Base-by-base conservation (phyloP, 2,113 vertebrate species). In the Motacilla tschutschensis region DNA sequence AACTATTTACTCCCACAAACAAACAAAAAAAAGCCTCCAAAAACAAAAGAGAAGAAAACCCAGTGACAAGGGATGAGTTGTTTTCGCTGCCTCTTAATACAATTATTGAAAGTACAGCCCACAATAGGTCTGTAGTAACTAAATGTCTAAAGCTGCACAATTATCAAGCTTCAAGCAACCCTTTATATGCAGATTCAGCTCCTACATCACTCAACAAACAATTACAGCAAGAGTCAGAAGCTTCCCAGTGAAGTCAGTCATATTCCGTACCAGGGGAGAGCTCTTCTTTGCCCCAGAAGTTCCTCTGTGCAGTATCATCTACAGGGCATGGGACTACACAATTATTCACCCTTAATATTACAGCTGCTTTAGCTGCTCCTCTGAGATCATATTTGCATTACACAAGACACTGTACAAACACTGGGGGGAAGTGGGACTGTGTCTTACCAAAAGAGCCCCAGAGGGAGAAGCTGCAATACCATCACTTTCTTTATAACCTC, bases 191-290 rank as follows among this genome's bases (percentile, higher is more conserved):
- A 50, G 62, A 87, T 75, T 60, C 41, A 62, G 44, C 4, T 80
- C 67, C 13, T 79, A 31, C 44, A 70, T 58, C 59, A 36, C 26
- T 12, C 46, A 76, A 43, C 17, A 85, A 85, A 70, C 46, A 63
- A 72, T 18, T 19, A 65, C 28, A 80, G 31, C 25, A 48, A 26
- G 46, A 72, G 48, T 41, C 1, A 10, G 60, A 85, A 87, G 43
- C 3, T 29, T 47, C 51, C 28, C 48, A 64, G 31, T 26, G 64
- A 79, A 71, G 57, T 44, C 75, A 79, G 50, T 33, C 53, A 18
- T 9, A 31, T 36, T 73, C 43, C 0, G 0, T 48, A 63, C 36
- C 79, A 48, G 9, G 3, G 25, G 12, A 85, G 40, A 5, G 31
- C 46, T 54, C 8, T 43, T 70, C 64, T 82, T 60, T 76, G 54